Evolutionary conservation across 1,140 invertebrate genomes (phyloP).

Genomic region (Hyles vespertilio): DNA sequence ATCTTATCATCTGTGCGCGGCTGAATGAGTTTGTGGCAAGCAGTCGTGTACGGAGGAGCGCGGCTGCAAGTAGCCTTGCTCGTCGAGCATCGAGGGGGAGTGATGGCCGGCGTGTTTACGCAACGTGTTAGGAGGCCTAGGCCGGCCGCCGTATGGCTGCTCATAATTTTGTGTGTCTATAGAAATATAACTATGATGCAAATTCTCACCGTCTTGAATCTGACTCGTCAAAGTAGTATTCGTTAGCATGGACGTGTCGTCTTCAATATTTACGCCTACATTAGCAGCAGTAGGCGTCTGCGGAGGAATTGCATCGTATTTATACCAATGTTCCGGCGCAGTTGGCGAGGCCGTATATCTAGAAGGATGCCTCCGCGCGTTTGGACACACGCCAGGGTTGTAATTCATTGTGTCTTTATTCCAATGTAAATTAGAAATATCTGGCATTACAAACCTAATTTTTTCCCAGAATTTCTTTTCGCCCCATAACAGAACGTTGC

Average conservation of each 20-base stretch:
- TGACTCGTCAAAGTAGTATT: constrained; percentile 73
- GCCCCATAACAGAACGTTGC: constrained; percentile 88
- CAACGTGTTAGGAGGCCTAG: constrained; percentile 59
- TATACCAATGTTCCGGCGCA: constrained; percentile 73
- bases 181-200: constrained; percentile 73
- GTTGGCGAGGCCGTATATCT: constrained; percentile 74
- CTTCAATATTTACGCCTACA: constrained; percentile 58
- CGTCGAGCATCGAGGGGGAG: constrained; percentile 68
- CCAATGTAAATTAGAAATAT: constrained; percentile 78
- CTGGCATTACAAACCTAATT: constrained; percentile 90
- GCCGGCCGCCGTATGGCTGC: constrained; percentile 62
- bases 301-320: constrained; percentile 73
- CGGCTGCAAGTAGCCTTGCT: constrained; percentile 73
- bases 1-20: constrained; percentile 64
- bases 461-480: constrained; percentile 94
- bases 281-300: constrained; percentile 57
- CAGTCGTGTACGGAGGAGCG: constrained; percentile 69
- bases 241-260: constrained; percentile 72
- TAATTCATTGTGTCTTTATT: constrained; percentile 72
- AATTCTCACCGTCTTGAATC: constrained; percentile 67
- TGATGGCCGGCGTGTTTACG: constrained; percentile 57
- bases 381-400: constrained; percentile 64
- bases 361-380: constrained; percentile 66
- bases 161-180: constrained; percentile 74
- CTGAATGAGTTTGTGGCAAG: constrained; percentile 67